Percentiles rank a stretch among this genome's conserved stretches.
These are phyloP conservation scores for Myotis davidii DNA, from an alignment of 2,113 vertebrate species.

Conservation along the genomic window DNA sequence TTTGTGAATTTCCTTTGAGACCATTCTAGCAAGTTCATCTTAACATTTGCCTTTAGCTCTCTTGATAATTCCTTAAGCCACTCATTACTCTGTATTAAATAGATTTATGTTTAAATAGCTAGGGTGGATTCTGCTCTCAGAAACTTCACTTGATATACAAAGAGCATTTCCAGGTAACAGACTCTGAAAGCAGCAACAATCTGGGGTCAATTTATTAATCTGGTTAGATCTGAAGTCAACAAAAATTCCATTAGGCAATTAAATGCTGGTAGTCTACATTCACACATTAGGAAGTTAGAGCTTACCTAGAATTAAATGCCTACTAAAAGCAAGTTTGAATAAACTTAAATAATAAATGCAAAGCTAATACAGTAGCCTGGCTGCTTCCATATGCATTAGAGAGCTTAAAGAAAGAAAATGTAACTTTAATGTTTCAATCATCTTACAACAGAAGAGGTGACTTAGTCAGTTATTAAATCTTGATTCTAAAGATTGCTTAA, in stretches of 20 bases:
- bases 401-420: neutral
- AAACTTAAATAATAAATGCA: neutral
- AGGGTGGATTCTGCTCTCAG: neutral
- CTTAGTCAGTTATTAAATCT: neutral
- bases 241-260: neutral
- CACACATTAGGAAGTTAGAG: neutral
- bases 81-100: neutral
- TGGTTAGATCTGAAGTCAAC: neutral
- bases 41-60: neutral
- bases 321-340: neutral
- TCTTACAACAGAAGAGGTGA: neutral
- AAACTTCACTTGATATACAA: neutral
- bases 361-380: neutral
- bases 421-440: neutral
- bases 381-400: neutral
- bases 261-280: neutral
- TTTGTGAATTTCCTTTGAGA: neutral
- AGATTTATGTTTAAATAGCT: neutral
- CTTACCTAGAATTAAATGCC: neutral
- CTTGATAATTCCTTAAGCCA: neutral
- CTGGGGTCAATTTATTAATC: neutral
- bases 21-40: neutral
- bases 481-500: neutral
- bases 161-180: neutral
- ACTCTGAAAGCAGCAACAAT: neutral